Percentiles rank a stretch among this genome's conserved stretches.
phyloP scores from a whole-genome alignment of 2,888 invertebrate species.

The Galeopsomyia nigrocyanea region DNA sequence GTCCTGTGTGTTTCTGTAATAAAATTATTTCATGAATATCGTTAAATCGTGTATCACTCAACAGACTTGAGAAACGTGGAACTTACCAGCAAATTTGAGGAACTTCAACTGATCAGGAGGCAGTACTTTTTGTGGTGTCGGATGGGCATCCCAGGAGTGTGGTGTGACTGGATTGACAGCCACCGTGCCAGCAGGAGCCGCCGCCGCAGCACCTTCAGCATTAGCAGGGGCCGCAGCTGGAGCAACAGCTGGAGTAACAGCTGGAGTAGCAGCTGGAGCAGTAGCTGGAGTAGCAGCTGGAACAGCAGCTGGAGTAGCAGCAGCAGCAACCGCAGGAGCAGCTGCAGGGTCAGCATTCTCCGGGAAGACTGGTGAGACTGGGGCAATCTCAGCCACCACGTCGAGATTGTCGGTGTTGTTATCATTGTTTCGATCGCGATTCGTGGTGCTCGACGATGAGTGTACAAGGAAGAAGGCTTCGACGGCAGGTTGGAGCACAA shows the following conservation, averaged over 20 bases:
- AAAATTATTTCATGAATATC: conserved; percentile 35
- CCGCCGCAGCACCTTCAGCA: conserved; percentile 49
- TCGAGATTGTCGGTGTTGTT: conserved; percentile 56
- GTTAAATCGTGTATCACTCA: conserved; percentile 1
- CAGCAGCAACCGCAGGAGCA: conserved; percentile 13
- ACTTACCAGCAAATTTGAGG: conserved; percentile 81
- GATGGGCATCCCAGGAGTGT: conserved; percentile 60
- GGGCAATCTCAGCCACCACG: conserved; percentile 63
- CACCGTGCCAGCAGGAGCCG: conserved; percentile 55
- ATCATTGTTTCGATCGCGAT: conserved; percentile 54
- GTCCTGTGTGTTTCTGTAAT: conserved; percentile 83
- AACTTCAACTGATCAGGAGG: conserved; percentile 82
- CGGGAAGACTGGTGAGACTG: conserved; percentile 64
- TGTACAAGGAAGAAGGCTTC: conserved; percentile 93
- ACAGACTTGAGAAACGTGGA: background rate
- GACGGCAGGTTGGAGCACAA: conserved; percentile 86
- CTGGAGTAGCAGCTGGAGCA: background rate
- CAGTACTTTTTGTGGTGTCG: conserved; percentile 62
- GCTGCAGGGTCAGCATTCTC: conserved; percentile 59
- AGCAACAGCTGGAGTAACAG: background rate
- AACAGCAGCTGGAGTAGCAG: background rate
- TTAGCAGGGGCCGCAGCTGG: background rate
- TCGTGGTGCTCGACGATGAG: conserved; percentile 74
- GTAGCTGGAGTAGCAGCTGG: background rate
- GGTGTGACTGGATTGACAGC: conserved; percentile 23